Evolutionary conservation across 2,113 vertebrate genomes (phyloP), one percentile per base, ranked within the genome.

Genomic region (Cephalopterus ornatus): DNA sequence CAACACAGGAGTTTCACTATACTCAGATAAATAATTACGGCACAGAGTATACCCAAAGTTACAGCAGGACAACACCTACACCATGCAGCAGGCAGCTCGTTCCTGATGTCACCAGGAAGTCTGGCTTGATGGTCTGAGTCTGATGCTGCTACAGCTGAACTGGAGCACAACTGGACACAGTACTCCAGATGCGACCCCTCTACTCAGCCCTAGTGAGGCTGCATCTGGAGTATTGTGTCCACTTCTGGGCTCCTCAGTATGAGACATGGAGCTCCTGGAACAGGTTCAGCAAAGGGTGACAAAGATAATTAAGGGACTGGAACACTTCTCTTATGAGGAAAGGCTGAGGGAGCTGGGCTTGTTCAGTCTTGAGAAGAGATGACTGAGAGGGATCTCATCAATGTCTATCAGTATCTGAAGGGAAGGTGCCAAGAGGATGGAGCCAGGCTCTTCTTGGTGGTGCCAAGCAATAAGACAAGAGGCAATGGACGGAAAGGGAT

Each of bases 71-170:
- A 83, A 11, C 2, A 23, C 8, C 33, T 0, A 4, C 4, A 6
- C 23, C 1, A 0, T 42, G 47, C 33, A 41, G 41, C 9, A 17
- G 53, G 47, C 55, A 58, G 16, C 11, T 50, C 1, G 2, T 63
- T 37, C 27, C 15, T 39, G 0, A 1, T 14, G 16, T 59, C 1
- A 0, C 1, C 1, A 22, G 15, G 22, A 66, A 53, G 15, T 12
- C 24, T 63, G 75, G 18, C 59, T 67, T 62, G 44, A 67, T 58
- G 12, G 13, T 49, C 15, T 2, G 9, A 80, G 23, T 5, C 23
- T n/a, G 32, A 20, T 11, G 15, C 15, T 77, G 52, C 52, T 67
- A 28, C 53, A 72, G 20, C 30, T 88, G 65, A 56, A 44, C 18
- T 63, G 62, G 19, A 42, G 28, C 28, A 63, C 20, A 30, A 42